These are phyloP conservation scores for Gnathonemus echidnorhynchus DNA, from an alignment of 2,113 vertebrate genomes.

Conservation along the genomic window DNA sequence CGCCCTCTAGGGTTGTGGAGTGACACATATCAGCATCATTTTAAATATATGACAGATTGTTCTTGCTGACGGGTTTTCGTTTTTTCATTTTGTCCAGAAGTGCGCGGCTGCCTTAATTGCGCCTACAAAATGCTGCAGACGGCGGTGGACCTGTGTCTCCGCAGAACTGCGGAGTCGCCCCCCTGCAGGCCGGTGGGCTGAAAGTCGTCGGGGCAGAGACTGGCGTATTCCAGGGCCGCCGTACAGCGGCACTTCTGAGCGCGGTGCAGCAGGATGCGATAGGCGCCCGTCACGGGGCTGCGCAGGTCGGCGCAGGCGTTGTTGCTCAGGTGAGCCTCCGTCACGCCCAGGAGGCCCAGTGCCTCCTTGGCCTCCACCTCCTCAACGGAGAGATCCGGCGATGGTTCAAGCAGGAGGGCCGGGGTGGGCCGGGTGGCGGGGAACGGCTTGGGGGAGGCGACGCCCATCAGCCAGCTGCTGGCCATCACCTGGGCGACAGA, in stretches of 20 bases:
- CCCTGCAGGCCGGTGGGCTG: constrained; percentile 29
- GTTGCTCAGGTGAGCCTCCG: constrained; percentile 46
- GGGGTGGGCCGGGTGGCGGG: constrained; percentile 34
- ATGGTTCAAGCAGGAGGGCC: constrained; percentile 37
- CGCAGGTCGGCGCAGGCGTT: constrained; percentile 37
- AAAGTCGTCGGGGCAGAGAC: constrained; percentile 18
- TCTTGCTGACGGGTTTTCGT: background rate
- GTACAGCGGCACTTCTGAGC: constrained; percentile 43
- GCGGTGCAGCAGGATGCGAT: constrained; percentile 55
- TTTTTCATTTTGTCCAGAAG: background rate
- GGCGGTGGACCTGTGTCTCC: constrained; percentile 37
- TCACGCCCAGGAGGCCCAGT: constrained; percentile 53
- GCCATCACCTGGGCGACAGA: constrained; percentile 39
- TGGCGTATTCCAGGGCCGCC: constrained; percentile 40
- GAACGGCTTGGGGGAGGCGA: constrained; percentile 44
- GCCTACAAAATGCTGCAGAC: constrained; percentile 51
- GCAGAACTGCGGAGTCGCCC: constrained; percentile 17
- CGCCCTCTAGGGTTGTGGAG: background rate
- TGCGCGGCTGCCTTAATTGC: background rate
- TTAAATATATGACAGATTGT: background rate
- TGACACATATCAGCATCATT: background rate
- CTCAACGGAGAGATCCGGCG: constrained; percentile 35
- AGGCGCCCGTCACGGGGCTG: constrained; percentile 54
- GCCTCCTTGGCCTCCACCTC: constrained; percentile 47
- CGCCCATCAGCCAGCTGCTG: constrained; percentile 51